Percentiles rank a stretch among this genome's conserved stretches.
These are phyloP conservation scores for Dendropsophus ebraccatus DNA, from an alignment of 2,113 vertebrate genomes.

Conservation along the genomic window DNA sequence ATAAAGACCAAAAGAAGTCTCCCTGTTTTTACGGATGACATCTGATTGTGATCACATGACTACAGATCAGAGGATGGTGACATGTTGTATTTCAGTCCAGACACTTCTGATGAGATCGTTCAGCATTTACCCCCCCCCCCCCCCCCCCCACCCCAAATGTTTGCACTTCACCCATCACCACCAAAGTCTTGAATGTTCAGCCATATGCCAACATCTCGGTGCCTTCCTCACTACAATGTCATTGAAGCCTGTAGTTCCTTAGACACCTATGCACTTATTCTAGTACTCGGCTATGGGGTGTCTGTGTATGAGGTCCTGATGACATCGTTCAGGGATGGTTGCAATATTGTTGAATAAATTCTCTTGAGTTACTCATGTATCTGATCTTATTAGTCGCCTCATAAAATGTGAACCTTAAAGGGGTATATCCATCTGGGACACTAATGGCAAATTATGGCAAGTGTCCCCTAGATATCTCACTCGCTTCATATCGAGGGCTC, in stretches of 20 bases:
- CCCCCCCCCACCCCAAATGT: background rate
- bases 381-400: background rate
- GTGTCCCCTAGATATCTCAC: too few species aligned
- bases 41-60: background rate
- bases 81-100: too few species aligned
- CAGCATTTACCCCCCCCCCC: too few species aligned
- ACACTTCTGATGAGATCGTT: too few species aligned
- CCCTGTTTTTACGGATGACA: background rate
- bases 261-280: background rate
- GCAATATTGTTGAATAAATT: constrained; percentile 23
- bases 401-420: too few species aligned
- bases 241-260: background rate
- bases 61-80: background rate
- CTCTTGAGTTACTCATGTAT: background rate
- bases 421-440: too few species aligned
- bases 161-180: background rate
- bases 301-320: background rate
- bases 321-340: background rate
- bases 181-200: background rate
- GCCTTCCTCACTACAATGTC: constrained; percentile 32
- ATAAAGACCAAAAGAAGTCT: background rate
- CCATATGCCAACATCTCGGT: background rate
- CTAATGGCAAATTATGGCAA: too few species aligned
- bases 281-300: background rate
- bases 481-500: too few species aligned